These are phyloP conservation scores for Apotomis capreana DNA, from an alignment of 2,888 invertebrate genomes.

Conservation along the genomic window DNA sequence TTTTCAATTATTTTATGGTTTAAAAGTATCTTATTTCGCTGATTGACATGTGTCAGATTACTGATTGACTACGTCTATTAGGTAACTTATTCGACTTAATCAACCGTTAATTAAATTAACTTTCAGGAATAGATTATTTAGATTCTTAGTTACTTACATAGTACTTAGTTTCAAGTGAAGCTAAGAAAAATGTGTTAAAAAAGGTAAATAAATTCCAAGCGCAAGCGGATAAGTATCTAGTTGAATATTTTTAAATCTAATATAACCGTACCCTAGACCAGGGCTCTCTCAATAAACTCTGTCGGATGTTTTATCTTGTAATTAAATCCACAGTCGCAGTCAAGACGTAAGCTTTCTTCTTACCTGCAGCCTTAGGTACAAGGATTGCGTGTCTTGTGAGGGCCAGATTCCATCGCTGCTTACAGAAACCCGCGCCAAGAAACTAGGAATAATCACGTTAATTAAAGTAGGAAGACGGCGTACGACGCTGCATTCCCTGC, in stretches of 20 bases:
- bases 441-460: constrained; percentile 13
- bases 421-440: constrained; percentile 2
- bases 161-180: too few species aligned
- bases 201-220: neutral
- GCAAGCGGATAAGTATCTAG: neutral
- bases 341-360: constrained; percentile 23
- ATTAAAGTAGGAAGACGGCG: neutral
- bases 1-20: too few species aligned
- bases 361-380: constrained; percentile 11
- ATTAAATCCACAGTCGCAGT: constrained; percentile 24
- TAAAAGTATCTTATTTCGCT: too few species aligned
- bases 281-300: constrained; percentile 15
- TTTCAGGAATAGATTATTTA: too few species aligned
- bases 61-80: too few species aligned
- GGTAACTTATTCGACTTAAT: too few species aligned
- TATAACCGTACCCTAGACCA: constrained; percentile 9
- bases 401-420: constrained; percentile 14
- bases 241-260: neutral
- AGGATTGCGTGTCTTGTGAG: neutral
- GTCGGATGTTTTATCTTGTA: constrained; percentile 17
- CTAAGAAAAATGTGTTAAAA: too few species aligned
- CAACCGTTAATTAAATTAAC: too few species aligned
- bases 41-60: too few species aligned
- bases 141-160: too few species aligned
- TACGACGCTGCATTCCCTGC: neutral